These are phyloP conservation scores for Tipula unca DNA, from an alignment of 2,888 invertebrate genomes.

Conservation along the genomic window DNA sequence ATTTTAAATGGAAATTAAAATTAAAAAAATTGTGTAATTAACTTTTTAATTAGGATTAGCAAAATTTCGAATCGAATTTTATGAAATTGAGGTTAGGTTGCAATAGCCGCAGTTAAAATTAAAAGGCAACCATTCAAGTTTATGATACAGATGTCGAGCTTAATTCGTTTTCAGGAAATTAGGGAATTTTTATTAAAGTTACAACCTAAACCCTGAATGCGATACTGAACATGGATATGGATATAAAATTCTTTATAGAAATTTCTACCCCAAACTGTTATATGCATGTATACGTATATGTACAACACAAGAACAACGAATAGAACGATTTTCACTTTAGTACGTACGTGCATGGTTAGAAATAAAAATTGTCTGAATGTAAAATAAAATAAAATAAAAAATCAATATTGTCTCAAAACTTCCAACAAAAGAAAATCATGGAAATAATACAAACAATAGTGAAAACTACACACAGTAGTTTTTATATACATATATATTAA, in stretches of 20 bases:
- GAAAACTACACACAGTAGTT: neutral
- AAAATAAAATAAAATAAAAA: neutral
- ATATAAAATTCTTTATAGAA: neutral
- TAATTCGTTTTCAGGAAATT: neutral
- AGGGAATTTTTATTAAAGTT: neutral
- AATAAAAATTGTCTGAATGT: conserved; percentile 8
- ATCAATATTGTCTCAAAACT: conserved; percentile 8
- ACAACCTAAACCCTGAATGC: neutral
- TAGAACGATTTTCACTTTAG: neutral
- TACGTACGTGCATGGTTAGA: neutral
- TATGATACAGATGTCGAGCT: too few relatives aligned
- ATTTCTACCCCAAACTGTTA: neutral
- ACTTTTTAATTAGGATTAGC: too few relatives aligned
- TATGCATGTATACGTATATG: too few relatives aligned
- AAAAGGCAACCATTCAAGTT: too few relatives aligned
- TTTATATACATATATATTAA: neutral
- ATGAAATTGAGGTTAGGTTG: too few relatives aligned
- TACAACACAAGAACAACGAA: neutral
- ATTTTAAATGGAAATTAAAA: too few relatives aligned
- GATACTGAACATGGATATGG: neutral
- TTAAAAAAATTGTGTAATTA: too few relatives aligned
- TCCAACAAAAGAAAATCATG: conserved; percentile 14
- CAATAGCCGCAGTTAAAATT: too few relatives aligned
- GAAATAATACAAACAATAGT: conserved; percentile 14
- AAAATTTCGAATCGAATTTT: too few relatives aligned